Conservation (phyloP, 2,113 vertebrate species). For the Dicerorhinus sumatrensis region DNA sequence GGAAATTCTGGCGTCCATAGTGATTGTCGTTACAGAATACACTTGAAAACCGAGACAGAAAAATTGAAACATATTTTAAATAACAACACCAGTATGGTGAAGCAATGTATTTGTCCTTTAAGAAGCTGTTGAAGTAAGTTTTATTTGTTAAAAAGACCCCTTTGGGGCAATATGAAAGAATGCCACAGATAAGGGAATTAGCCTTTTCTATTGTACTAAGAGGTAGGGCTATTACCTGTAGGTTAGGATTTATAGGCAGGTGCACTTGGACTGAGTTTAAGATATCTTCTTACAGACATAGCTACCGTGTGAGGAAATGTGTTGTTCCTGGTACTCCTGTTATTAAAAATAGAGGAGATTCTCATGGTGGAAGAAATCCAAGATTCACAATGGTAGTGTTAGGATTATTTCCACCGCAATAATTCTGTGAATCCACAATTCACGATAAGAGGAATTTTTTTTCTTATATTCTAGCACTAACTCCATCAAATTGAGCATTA, state of each 20-base stretch:
- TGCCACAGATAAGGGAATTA: background rate
- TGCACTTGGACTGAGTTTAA: background rate
- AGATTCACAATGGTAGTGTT: background rate
- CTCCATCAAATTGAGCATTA: background rate
- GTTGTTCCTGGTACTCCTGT: background rate
- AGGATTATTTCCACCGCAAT: background rate
- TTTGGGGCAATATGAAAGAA: background rate
- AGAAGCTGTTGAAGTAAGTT: background rate
- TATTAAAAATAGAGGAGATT: background rate
- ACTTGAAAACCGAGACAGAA: background rate
- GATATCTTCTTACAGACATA: background rate
- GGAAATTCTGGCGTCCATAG: background rate
- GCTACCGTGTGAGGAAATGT: background rate
- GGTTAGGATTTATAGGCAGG: background rate
- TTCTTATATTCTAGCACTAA: too few relatives aligned
- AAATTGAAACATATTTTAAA: background rate
- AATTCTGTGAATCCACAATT: background rate
- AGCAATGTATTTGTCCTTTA: background rate
- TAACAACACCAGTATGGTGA: background rate
- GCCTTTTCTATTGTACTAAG: background rate
- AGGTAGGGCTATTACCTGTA: accelerated
- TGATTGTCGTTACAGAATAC: background rate
- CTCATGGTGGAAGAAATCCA: background rate
- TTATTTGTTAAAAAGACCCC: background rate
- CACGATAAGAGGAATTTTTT: background rate